Percentiles rank a stretch among this genome's conserved stretches.
Conservation (phyloP, 2,797 vertebrate genomes). For the Thamnophis elegans region DNA sequence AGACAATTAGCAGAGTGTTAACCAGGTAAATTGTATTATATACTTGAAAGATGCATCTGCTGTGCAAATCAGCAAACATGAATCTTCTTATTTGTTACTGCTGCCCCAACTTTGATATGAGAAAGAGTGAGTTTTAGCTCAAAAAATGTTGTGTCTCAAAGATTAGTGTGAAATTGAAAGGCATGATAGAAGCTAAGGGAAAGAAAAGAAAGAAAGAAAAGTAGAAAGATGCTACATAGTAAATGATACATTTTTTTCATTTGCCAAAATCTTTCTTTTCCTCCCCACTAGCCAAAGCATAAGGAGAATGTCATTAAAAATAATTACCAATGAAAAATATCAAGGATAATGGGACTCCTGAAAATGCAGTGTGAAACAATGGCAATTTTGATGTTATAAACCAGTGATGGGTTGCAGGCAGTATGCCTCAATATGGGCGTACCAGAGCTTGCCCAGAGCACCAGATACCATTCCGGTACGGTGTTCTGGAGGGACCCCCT, state of each 20-base stretch:
- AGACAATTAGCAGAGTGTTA: background rate
- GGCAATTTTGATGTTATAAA: background rate
- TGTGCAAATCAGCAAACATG: slow-evolving; percentile 41
- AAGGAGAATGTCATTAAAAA: slow-evolving; percentile 43
- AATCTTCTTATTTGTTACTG: slow-evolving; percentile 44
- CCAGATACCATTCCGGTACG: too few species aligned
- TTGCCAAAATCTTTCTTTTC: slow-evolving; percentile 10
- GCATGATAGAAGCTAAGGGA: slow-evolving; percentile 9
- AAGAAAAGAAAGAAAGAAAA: slow-evolving; percentile 9
- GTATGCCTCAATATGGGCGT: too few species aligned
- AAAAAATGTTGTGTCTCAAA: background rate
- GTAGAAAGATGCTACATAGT: slow-evolving; percentile 35
- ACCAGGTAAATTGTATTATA: slow-evolving; percentile 25
- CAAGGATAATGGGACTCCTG: slow-evolving; percentile 46
- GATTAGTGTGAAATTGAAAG: slow-evolving; percentile 30
- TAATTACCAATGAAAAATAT: slow-evolving; percentile 35
- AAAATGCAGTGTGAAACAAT: slow-evolving; percentile 46
- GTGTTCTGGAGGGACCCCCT: too few species aligned
- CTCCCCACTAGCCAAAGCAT: background rate
- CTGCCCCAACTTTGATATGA: slow-evolving; percentile 7
- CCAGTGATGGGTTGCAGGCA: background rate
- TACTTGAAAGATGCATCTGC: slow-evolving; percentile 33
- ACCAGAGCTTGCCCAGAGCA: too few species aligned
- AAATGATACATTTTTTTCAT: slow-evolving; percentile 48
- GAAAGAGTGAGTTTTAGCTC: slow-evolving; percentile 27